Conservation (phyloP, 2,113 vertebrate species). For the Myrmecobius fasciatus region DNA sequence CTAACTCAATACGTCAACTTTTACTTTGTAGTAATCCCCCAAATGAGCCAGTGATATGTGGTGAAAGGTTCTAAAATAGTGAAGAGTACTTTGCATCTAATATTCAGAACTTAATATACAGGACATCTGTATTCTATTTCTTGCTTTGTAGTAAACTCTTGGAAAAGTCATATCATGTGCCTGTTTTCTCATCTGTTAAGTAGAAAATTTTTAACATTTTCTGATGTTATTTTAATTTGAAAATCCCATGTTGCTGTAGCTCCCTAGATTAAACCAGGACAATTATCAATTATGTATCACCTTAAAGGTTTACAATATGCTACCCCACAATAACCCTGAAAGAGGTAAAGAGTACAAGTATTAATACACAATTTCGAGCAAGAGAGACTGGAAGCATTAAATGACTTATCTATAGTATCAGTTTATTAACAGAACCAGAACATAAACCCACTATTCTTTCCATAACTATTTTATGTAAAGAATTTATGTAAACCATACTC, state of each 20-base stretch:
- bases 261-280: background rate
- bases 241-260: background rate
- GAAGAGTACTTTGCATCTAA: background rate
- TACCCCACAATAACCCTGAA: background rate
- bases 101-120: background rate
- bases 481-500: background rate
- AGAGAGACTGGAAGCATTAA: background rate
- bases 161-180: background rate
- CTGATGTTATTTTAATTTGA: background rate
- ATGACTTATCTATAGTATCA: background rate
- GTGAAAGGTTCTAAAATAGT: background rate
- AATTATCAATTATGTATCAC: background rate
- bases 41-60: background rate
- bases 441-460: background rate
- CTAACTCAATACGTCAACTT: background rate
- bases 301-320: background rate
- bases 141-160: background rate
- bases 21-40: constrained; percentile 34
- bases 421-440: background rate
- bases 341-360: background rate
- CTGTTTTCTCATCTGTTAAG: background rate
- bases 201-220: background rate
- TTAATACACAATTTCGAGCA: background rate
- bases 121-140: constrained; percentile 25
- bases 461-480: background rate